Conservation (phyloP, 2,113 vertebrate genomes). For the Hemichromis elongatus region DNA sequence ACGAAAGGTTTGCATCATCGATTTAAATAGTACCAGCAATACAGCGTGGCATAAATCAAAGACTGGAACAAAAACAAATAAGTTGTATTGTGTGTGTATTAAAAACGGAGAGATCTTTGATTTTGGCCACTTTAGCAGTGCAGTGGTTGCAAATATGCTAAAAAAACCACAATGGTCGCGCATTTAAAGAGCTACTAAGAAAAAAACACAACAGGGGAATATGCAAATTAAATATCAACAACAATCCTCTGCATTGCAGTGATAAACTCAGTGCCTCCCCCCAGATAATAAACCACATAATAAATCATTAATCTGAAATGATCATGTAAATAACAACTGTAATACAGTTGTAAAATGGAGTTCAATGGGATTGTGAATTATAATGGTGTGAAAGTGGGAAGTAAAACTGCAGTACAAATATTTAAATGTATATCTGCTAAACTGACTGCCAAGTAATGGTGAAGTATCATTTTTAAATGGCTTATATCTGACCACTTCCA, state of each 20-base stretch:
- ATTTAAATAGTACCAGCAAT: not conserved
- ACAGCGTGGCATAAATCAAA: not conserved
- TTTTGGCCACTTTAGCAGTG: not conserved
- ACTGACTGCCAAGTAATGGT: not conserved
- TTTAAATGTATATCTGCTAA: not conserved
- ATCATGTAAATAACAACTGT: not conserved
- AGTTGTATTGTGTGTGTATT: not conserved
- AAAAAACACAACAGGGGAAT: not conserved
- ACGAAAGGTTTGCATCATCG: not conserved
- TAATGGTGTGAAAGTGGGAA: not conserved
- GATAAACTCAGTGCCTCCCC: not conserved
- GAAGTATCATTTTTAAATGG: not conserved
- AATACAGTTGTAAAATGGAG: not conserved
- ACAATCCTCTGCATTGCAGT: not conserved
- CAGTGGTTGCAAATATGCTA: not conserved
- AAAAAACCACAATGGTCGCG: not conserved
- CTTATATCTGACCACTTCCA: not conserved
- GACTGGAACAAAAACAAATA: not conserved
- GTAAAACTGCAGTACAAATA: not conserved
- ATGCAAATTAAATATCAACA: not conserved
- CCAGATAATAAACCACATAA: not conserved
- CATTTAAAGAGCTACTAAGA: not conserved
- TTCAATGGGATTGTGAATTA: not conserved
- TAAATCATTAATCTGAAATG: not conserved
- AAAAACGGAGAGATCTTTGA: not conserved